Conservation (phyloP, 1,140 invertebrate genomes). For the Drosophila mojavensis region DNA sequence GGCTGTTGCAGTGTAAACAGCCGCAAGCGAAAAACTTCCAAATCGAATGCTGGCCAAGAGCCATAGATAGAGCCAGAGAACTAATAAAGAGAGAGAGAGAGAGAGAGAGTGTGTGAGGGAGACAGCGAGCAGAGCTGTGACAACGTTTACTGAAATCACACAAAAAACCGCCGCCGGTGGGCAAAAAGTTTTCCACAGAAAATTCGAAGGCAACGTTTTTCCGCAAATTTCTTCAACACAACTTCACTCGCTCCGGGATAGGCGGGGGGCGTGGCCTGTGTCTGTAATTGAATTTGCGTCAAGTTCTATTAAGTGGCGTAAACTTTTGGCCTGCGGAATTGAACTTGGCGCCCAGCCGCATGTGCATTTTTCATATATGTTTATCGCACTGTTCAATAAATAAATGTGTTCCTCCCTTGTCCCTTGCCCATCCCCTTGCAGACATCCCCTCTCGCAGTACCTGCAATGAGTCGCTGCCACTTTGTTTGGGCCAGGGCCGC, state of each 20-base stretch:
- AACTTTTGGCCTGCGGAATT: conserved; percentile 75
- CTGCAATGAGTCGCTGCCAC: background rate
- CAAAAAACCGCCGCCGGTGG: conserved; percentile 47
- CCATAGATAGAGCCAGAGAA: conserved; percentile 15
- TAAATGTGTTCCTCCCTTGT: conserved; percentile 21
- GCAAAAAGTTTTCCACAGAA: conserved; percentile 54
- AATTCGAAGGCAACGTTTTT: conserved; percentile 60
- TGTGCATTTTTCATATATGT: conserved; percentile 83
- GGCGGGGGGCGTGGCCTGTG: conserved; percentile 3
- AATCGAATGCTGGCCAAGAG: conserved; percentile 48
- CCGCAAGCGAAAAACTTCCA: conserved; percentile 68
- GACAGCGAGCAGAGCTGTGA: conserved; percentile 30
- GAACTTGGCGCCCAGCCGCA: conserved; percentile 70
- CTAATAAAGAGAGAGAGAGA: background rate
- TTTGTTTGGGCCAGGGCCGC: conserved; percentile 28
- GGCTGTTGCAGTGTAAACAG: conserved; percentile 23
- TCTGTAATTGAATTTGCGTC: conserved; percentile 82
- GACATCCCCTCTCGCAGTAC: background rate
- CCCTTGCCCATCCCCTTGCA: background rate
- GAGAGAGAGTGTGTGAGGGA: background rate
- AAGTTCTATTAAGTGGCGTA: conserved; percentile 82
- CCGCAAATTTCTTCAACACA: conserved; percentile 76
- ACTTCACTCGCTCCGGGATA: conserved; percentile 43
- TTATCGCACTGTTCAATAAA: conserved; percentile 75
- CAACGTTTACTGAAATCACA: conserved; percentile 59